Evolutionary conservation across 2,888 invertebrate species (phyloP).

Genomic region (Quadriops clusia): DNA sequence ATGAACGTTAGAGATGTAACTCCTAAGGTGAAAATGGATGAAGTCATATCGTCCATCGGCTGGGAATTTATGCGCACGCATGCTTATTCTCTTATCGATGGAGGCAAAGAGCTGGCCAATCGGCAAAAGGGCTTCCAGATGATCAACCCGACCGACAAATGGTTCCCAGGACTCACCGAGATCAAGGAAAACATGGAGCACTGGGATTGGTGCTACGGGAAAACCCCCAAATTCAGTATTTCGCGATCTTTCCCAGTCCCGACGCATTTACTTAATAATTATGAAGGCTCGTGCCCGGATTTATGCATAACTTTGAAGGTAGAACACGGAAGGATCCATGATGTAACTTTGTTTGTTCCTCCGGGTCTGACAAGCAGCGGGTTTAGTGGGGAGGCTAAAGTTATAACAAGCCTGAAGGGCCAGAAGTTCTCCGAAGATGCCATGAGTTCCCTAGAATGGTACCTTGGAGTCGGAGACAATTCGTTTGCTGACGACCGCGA

Average conservation of each 20-base stretch:
- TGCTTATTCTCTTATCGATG: slow-evolving; percentile 55
- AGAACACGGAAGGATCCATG: slow-evolving; percentile 51
- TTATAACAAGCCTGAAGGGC: slow-evolving; percentile 51
- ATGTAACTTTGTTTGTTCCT: slow-evolving; percentile 53
- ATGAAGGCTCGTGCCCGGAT: slow-evolving; percentile 34
- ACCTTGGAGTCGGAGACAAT: slow-evolving; percentile 25
- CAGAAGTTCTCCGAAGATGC: slow-evolving; percentile 53
- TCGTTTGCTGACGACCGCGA: slow-evolving; percentile 40
- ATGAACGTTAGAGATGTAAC: slow-evolving; percentile 72
- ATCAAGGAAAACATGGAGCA: slow-evolving; percentile 56
- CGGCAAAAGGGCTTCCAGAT: slow-evolving; percentile 75
- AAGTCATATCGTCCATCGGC: slow-evolving; percentile 67
- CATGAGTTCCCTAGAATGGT: slow-evolving; percentile 43
- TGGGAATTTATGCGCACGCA: slow-evolving; percentile 72
- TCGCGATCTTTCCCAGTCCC: slow-evolving; percentile 52
- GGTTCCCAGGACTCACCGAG: slow-evolving; percentile 73
- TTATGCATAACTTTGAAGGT: slow-evolving; percentile 53
- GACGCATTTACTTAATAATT: slow-evolving; percentile 37
- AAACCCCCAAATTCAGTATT: slow-evolving; percentile 74
- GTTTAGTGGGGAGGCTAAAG: slow-evolving; percentile 50
- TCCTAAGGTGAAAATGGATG: slow-evolving; percentile 55
- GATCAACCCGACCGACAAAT: slow-evolving; percentile 75
- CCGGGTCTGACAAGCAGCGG: slow-evolving; percentile 47
- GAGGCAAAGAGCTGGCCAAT: slow-evolving; percentile 56
- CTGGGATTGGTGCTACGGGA: slow-evolving; percentile 85